A percentile compares a stretch with the other conserved stretches of the same genome.
These are phyloP conservation scores for Patiria miniata DNA, from an alignment of 35 echinoderm and acorn worm genomes.

Conservation along the genomic window DNA sequence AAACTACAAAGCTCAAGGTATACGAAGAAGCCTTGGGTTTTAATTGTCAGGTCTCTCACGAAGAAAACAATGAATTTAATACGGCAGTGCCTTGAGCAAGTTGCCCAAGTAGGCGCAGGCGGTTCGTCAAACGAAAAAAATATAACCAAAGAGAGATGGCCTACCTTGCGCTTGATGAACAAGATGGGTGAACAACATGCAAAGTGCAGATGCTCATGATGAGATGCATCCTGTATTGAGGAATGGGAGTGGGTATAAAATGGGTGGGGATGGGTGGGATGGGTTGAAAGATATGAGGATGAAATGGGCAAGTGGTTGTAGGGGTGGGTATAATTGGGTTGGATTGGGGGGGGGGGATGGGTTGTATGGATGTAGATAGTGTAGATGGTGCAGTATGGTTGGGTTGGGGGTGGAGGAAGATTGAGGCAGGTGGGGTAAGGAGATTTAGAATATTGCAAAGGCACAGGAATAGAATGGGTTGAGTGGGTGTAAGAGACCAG, in stretches of 20 bases:
- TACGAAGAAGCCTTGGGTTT: too few relatives aligned
- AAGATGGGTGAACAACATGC: conserved; percentile 97
- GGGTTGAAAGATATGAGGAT: background rate
- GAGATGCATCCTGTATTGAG: conserved; percentile 63
- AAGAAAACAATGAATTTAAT: background rate
- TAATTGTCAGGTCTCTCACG: background rate
- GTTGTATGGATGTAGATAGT: background rate
- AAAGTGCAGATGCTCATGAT: conserved; percentile 95
- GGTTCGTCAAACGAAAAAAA: background rate
- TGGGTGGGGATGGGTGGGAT: conserved; percentile 9
- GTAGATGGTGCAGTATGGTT: background rate
- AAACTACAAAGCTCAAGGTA: too few relatives aligned
- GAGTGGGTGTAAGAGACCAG: background rate
- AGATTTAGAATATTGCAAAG: too few relatives aligned
- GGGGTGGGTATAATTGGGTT: background rate
- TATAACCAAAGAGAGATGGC: background rate
- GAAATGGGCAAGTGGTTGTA: background rate
- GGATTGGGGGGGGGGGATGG: background rate
- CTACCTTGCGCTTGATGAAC: conserved; percentile 91
- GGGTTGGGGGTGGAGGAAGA: too few relatives aligned
- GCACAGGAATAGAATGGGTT: too few relatives aligned
- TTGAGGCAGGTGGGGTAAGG: too few relatives aligned
- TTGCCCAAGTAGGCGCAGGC: too few relatives aligned
- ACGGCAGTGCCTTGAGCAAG: too few relatives aligned
- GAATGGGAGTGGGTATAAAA: conserved; percentile 7